phyloP scores from a whole-genome alignment of 2,888 invertebrate species.

The Bembecia ichneumoniformis region DNA sequence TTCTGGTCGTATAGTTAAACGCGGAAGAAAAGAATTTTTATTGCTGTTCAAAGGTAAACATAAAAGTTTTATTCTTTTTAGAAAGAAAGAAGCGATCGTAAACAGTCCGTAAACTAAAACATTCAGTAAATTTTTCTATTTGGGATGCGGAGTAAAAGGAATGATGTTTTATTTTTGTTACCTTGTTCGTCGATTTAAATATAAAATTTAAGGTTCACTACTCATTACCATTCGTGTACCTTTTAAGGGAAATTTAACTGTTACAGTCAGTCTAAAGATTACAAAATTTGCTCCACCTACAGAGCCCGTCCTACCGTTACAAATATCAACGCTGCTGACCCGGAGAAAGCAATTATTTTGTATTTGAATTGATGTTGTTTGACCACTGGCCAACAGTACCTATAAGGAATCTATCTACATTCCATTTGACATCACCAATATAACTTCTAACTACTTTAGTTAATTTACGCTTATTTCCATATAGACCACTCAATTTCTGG shows the following conservation, averaged over 20 bases:
- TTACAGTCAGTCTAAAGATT: constrained; percentile 9
- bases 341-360: constrained; percentile 23
- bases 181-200: too few relatives aligned
- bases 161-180: too few relatives aligned
- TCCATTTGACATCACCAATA: too few relatives aligned
- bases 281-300: constrained; percentile 22
- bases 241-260: neutral
- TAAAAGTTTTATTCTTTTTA: constrained; percentile 47
- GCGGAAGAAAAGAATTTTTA: constrained; percentile 54
- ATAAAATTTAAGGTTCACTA: too few relatives aligned
- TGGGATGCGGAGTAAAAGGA: neutral
- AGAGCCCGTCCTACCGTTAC: constrained; percentile 33
- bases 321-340: constrained; percentile 22
- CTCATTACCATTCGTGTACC: neutral
- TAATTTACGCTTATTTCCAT: too few relatives aligned
- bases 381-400: neutral
- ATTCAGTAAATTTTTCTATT: neutral
- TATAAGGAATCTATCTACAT: too few relatives aligned
- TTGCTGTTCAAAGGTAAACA: constrained; percentile 41
- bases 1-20: constrained; percentile 49
- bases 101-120: constrained; percentile 13
- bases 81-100: constrained; percentile 32
- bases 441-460: too few relatives aligned
- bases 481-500: too few relatives aligned
- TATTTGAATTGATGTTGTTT: neutral